Evolutionary conservation across 2,113 vertebrate genomes (phyloP), one percentile per base, ranked within the genome.

Genomic region (Callopanchax toddi): DNA sequence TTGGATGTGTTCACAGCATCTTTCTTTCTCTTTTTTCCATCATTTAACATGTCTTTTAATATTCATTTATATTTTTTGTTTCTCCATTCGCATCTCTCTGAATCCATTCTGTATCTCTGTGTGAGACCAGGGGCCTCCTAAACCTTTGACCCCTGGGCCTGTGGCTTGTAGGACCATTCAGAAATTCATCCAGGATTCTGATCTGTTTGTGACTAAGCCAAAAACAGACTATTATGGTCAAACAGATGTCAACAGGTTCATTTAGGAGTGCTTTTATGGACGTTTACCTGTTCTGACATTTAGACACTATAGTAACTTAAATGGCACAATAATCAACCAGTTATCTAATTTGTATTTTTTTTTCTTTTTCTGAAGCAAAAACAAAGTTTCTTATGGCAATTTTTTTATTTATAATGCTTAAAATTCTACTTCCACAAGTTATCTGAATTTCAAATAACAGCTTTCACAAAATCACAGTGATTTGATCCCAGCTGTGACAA

Each of bases 131-230:
- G 6, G 1, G 29, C 29, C 29, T 9, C 10, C 29, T 32, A 9
- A 9, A 32, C 29, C n/a, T 42, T 42, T n/a, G 17, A n/a, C 40
- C 25, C 9, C 18, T 46, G 13, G 26, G 12, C 21, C 12, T 44
- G 6, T 15, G n/a, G 21, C 16, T 8, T 56, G 21, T 26, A 11
- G 13, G 6, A n/a, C 11, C 6, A 13, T 45, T 32, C 4, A 6
- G 1, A 16, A 21, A 46, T 46, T 18, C 46, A 13, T 60, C 29
- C 29, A 36, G 22, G 8, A 21, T 58, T 29, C 2, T 18, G 1
- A 57, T 58, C 15, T 58, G 29, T 9, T 57, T 36, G 12, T 60
- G 25, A 40, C 74, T 13, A 39, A 15, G n/a, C 13, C 4, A 42
- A 42, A n/a, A 40, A 40, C 15, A 17, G 15, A 15, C 13, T 16